Evolutionary conservation across 2,113 vertebrate species (phyloP).

Genomic region (Dascyllus trimaculatus): DNA sequence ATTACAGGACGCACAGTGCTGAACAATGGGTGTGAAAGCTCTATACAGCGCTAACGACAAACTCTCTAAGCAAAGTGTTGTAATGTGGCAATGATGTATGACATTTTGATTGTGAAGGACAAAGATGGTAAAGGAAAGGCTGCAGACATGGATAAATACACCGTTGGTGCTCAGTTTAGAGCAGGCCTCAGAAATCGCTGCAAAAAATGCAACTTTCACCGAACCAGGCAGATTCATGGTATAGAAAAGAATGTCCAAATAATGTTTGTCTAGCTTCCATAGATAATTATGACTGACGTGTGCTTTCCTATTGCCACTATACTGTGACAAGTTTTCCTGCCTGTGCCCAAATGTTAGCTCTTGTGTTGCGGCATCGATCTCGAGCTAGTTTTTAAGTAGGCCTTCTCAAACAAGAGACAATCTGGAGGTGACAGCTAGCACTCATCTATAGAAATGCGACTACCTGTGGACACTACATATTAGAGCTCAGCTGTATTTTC

Average conservation of each 20-base stretch:
- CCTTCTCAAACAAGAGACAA: conserved; percentile 33
- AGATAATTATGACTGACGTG: conserved; percentile 5
- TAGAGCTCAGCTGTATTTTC: neutral
- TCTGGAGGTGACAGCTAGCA: conserved; percentile 56
- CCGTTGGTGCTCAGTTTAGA: neutral
- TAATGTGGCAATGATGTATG: conserved; percentile 35
- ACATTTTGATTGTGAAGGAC: conserved; percentile 18
- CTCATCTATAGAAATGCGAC: conserved; percentile 20
- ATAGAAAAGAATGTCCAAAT: neutral
- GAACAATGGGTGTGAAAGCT: conserved; percentile 70
- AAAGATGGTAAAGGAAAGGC: conserved; percentile 8
- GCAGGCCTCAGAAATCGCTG: neutral
- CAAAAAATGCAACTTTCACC: neutral
- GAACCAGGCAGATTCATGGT: neutral
- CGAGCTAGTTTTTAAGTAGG: conserved; percentile 7
- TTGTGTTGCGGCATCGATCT: neutral
- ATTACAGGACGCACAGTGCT: conserved; percentile 65
- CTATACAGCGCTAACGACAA: conserved; percentile 34
- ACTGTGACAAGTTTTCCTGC: neutral
- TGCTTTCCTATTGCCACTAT: neutral
- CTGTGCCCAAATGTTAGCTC: neutral
- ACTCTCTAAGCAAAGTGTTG: conserved; percentile 39
- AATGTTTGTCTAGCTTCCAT: neutral
- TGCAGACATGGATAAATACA: conserved; percentile 17
- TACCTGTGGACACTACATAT: conserved; percentile 8